These are phyloP conservation scores for Phymorhynchus buccinoides DNA, from an alignment of 1,140 invertebrate species.

Conservation along the genomic window DNA sequence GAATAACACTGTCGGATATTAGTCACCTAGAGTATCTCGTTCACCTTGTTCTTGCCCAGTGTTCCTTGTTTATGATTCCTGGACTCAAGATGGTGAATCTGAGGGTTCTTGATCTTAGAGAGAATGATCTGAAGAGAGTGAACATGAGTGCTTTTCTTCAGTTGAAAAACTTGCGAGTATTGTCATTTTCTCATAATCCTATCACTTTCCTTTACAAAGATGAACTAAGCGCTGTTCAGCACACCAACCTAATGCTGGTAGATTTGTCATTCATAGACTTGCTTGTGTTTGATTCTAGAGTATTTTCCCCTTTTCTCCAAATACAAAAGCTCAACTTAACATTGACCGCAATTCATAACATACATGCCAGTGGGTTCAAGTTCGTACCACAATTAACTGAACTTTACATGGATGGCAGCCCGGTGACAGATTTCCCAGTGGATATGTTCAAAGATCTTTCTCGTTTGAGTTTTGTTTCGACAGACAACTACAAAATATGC, in stretches of 20 bases:
- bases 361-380: not conserved
- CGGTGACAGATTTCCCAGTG: not conserved
- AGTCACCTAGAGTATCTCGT: not conserved
- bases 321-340: constrained; percentile 3
- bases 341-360: not conserved
- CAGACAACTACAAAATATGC: constrained; percentile 49
- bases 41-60: not conserved
- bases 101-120: constrained; percentile 32
- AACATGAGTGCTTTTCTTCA: not conserved
- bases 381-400: not conserved
- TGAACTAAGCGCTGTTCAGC: not conserved
- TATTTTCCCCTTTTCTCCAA: constrained; percentile 19
- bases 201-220: not conserved
- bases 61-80: constrained; percentile 2
- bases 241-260: not conserved
- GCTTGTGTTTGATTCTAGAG: not conserved
- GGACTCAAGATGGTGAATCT: not conserved
- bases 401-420: not conserved
- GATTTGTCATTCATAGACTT: constrained; percentile 4
- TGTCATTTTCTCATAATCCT: constrained; percentile 29
- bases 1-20: not conserved
- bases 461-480: constrained; percentile 26
- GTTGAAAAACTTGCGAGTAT: constrained; percentile 21
- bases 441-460: constrained; percentile 35
- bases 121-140: constrained; percentile 27